Base-by-base conservation (phyloP, 2,888 invertebrate species). In the Nomada lathburiana region DNA sequence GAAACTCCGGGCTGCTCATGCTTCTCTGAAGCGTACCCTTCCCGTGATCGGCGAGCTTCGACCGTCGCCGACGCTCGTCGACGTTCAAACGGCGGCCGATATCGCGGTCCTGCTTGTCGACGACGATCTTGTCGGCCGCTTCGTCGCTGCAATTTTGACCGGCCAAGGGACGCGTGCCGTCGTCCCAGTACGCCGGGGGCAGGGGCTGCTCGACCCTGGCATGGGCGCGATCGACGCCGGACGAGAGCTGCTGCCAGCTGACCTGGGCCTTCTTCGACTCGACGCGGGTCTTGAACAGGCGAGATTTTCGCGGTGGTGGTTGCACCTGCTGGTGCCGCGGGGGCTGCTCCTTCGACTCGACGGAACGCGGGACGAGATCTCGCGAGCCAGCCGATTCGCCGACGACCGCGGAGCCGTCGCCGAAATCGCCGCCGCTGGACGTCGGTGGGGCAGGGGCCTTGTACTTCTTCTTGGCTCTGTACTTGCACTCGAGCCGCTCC, bases 201-300 rank as follows among this genome's bases (percentile, higher is more conserved):
- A 11, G n/a, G 53, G 10, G 55, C 57, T 36, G 16, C 13, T n/a
- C 44, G 52, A 36, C 64, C 64, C 16, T 57, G 13, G 57, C 20
- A 10, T 26, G 23, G 10, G 63, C 44, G 47, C 76, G 76, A 70
- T 53, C 69, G 18, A 72, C 63, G 16, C 83, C 76, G 11, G 85
- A 44, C 26, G 86, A 77, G 3, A 87, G 73, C 9, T 74, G 73
- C 9, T 74, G 88, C 92, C 89, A 91, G 62, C 89, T 92, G 83
- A 85, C 86, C 78, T 88, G 91, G 2, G 91, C 89, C 90, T 95
- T 95, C 94, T 96, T 96, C 81, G 96, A 96, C 94, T 97, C 97
- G 68, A 96, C 96, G 92, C 96, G 95, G 65, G 97, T 97, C 94
- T 96, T 97, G 93, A 97, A 97, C 52, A 97, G 94, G 67, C 97